Conservation (phyloP, 2,113 vertebrate genomes). For the Vidua macroura region DNA sequence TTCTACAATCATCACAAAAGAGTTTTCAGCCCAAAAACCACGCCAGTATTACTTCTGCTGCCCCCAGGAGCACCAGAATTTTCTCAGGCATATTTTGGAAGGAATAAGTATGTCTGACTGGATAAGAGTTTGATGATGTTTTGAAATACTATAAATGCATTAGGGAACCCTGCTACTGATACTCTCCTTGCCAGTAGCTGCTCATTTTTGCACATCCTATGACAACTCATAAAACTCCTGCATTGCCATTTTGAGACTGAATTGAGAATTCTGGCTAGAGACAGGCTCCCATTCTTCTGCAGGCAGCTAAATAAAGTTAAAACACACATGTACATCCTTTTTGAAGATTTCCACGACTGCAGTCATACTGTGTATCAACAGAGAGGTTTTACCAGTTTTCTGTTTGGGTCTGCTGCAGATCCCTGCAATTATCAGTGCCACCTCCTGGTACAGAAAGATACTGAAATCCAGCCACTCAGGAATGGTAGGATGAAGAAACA, state of each 20-base stretch:
- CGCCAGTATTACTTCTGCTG: not conserved
- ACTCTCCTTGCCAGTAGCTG: not conserved
- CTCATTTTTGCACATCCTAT: not conserved
- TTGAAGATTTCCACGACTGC: not conserved
- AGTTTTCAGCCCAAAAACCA: not conserved
- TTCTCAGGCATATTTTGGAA: not conserved
- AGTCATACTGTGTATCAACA: not conserved
- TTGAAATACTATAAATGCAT: not conserved
- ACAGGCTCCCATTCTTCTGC: not conserved
- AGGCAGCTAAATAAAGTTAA: not conserved
- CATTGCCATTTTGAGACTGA: not conserved
- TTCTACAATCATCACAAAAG: not conserved
- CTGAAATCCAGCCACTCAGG: not conserved
- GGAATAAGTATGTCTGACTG: not conserved
- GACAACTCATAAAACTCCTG: not conserved
- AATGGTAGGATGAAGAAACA: not conserved
- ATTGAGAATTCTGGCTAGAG: not conserved
- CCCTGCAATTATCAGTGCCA: not conserved
- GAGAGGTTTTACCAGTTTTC: not conserved
- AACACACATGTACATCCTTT: not conserved
- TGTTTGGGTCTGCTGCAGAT: not conserved
- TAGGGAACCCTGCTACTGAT: not conserved
- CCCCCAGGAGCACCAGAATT: not conserved
- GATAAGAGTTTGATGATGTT: not conserved
- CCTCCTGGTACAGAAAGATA: not conserved